These are phyloP conservation scores for Vollenhovia emeryi DNA, from an alignment of 1,140 invertebrate genomes.

Conservation along the genomic window DNA sequence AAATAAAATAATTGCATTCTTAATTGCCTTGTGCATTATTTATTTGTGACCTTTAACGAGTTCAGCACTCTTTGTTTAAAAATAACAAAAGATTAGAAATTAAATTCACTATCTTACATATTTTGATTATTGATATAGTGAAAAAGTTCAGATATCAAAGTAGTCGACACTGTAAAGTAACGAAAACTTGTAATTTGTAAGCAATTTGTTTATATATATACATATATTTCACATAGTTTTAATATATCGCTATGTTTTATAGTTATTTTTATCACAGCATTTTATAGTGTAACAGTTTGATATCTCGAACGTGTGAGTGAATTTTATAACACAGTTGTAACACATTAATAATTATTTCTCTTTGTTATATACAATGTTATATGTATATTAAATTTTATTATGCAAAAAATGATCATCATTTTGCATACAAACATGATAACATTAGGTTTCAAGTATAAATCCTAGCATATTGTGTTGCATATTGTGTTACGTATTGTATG, in stretches of 20 bases:
- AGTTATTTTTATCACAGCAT: constrained; percentile 37
- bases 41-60: constrained; percentile 62
- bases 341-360: constrained; percentile 26
- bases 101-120: neutral
- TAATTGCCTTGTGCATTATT: constrained; percentile 52
- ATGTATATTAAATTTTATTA: constrained; percentile 33
- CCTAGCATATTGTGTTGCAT: no score
- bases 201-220: constrained; percentile 63
- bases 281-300: constrained; percentile 40
- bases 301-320: constrained; percentile 11
- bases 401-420: neutral
- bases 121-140: neutral
- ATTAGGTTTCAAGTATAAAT: constrained; percentile 5
- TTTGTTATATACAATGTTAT: constrained; percentile 24
- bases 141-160: neutral
- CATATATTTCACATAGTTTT: constrained; percentile 32
- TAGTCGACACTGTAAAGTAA: constrained; percentile 70
- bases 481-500: no score
- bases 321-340: constrained; percentile 20
- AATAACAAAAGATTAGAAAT: neutral
- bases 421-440: neutral
- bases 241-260: constrained; percentile 29
- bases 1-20: constrained; percentile 69
- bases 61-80: constrained; percentile 70
- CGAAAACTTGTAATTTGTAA: constrained; percentile 63